Evolutionary conservation across 2,113 vertebrate genomes (phyloP).

Genomic region (Lepus europaeus): DNA sequence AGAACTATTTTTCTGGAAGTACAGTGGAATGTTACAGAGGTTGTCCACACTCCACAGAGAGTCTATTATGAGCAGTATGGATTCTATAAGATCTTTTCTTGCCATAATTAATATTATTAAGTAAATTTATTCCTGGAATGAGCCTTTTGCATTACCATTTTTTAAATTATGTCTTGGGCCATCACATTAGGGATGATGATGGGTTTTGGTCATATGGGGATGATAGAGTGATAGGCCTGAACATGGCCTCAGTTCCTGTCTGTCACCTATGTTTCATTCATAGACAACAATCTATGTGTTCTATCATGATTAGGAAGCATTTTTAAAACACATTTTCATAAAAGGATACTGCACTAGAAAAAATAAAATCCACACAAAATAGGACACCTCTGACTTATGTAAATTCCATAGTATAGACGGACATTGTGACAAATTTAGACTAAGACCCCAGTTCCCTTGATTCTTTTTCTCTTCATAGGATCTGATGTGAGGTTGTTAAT

Average conservation of each 20-base stretch:
- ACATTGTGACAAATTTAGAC: not conserved
- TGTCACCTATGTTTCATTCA: not conserved
- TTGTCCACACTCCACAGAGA: not conserved
- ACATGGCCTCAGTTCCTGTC: not conserved
- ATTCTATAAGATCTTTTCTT: not conserved
- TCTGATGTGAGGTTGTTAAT: not conserved
- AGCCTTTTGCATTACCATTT: not conserved
- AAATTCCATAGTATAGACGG: not conserved
- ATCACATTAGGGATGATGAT: too few relatives aligned
- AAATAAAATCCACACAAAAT: not conserved
- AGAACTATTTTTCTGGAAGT: not conserved
- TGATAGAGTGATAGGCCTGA: accelerated
- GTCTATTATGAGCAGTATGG: not conserved
- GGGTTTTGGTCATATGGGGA: not conserved
- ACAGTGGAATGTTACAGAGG: not conserved
- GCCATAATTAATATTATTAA: not conserved
- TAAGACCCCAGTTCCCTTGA: not conserved
- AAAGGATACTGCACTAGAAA: not conserved
- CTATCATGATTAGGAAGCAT: not conserved
- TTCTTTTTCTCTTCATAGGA: not conserved
- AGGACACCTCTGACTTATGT: not conserved
- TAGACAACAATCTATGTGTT: not conserved
- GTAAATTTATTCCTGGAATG: not conserved
- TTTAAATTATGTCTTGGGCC: not conserved
- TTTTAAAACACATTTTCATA: not conserved